phyloP scores from a whole-genome alignment of 2,888 invertebrate species.

The Odontomyia ornata region DNA sequence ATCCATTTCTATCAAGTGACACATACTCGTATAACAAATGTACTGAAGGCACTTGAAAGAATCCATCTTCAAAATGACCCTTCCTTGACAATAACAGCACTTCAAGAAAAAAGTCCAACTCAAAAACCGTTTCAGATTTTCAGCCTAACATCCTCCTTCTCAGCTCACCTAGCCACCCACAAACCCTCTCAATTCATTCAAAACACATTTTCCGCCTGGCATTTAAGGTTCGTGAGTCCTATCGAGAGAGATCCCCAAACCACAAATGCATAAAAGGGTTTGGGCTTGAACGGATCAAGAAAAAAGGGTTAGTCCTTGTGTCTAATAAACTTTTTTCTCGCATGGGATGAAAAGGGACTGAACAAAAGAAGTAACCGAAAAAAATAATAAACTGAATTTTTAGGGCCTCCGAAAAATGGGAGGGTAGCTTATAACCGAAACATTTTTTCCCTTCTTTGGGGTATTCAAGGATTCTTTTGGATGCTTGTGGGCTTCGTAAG shows the following conservation, averaged over 20 bases:
- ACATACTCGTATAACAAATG: no score
- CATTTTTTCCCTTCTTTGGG: conserved; percentile 39
- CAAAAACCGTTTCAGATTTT: neutral
- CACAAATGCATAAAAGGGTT: neutral
- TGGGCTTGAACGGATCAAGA: neutral
- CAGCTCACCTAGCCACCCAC: neutral
- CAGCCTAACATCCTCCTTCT: no score
- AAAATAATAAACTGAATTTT: conserved; percentile 38
- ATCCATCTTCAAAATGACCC: no score
- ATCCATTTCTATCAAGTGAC: no score
- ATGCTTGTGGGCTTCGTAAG: conserved; percentile 12
- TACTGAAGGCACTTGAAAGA: no score
- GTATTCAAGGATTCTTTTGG: no score
- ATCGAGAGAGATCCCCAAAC: neutral
- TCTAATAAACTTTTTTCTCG: conserved; percentile 48
- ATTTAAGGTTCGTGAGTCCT: neutral
- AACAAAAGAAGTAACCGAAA: conserved; percentile 13
- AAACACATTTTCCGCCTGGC: conserved; percentile 2
- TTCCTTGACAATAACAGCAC: no score
- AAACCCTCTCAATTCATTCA: neutral
- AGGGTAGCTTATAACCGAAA: conserved; percentile 46
- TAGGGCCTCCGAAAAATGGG: conserved; percentile 30
- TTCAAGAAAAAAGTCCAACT: neutral
- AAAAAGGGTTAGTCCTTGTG: conserved; percentile 48
- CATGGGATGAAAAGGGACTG: conserved; percentile 40